Base-by-base conservation (phyloP, 2,113 vertebrate species). In the Brachirus orientalis region DNA sequence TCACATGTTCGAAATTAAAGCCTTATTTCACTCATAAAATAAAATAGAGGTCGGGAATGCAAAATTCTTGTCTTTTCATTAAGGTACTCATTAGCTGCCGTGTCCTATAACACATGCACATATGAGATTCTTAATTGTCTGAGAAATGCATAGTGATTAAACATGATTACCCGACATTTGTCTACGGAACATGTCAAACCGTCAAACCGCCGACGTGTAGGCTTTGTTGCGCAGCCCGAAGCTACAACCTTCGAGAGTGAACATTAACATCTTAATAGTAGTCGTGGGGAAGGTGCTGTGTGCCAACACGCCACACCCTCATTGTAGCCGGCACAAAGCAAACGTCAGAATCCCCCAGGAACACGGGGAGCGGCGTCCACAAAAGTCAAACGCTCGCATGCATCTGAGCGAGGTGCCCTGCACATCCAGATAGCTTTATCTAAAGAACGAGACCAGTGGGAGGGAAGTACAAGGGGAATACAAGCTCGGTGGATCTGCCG, bases 401-500 rank as follows among this genome's bases (percentile, higher is more conserved):
- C 75, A 67, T 67, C 38, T 58, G 77, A 70, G 51, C 69, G 86
- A 77, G 71, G 70, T 85, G 74, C 69, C 54, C 68, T 77, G 84
- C 79, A 73, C 71, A 82, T 80, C 76, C 83, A 77, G 82, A 88
- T 82, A 83, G 82, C 78, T 90, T 85, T 80, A 90, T 89, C 83
- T 86, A 69, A 81, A 74, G 75, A 57, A 48, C 47, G 69, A 46
- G 75, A 62, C 60, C 52, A 65, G 53, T 53, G 81, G 66, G 75
- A 73, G 70, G 72, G 58, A 64, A 28, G 6, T 6, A 28, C 28
- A 28, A 28, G 28, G 86, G 77, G 72, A 64, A 72, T 76, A 90
- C 85, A 85, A 81, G 79, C 84, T 78, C 65, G 8, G 55, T 73
- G 69, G 79, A 80, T 80, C 75, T 65, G 22, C 67, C 58, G 67